Conservation (phyloP, 2,888 invertebrate genomes). For the Tenthredo notha region DNA sequence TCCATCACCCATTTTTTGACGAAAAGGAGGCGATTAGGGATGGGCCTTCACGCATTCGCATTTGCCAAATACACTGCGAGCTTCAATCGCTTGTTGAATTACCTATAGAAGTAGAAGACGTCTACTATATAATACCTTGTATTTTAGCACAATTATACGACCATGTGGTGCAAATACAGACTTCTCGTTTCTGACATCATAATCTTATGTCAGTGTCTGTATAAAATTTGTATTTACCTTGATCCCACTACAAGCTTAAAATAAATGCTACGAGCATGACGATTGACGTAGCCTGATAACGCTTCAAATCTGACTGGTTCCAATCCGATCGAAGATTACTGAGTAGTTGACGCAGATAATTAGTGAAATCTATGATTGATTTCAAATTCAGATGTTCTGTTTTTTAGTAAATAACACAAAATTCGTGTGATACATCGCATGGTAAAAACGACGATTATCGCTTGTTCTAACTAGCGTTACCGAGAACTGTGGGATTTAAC, state of each 20-base stretch:
- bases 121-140: no score
- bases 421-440: neutral
- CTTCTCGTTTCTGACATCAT: neutral
- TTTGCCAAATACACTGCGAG: no score
- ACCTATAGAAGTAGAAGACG: no score
- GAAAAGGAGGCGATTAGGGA: no score
- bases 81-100: no score
- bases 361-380: neutral
- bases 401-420: neutral
- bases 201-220: neutral
- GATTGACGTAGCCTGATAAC: neutral
- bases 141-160: neutral
- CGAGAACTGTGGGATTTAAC: neutral
- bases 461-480: neutral
- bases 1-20: no score
- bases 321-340: neutral
- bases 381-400: neutral
- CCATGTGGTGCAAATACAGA: neutral
- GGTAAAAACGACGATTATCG: neutral
- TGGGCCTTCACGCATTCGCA: no score
- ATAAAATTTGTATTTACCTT: neutral
- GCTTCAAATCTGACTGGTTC: neutral
- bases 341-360: neutral
- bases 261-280: neutral
- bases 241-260: neutral